These are phyloP conservation scores for Colossoma macropomum DNA, from an alignment of 2,113 vertebrate genomes.

Conservation along the genomic window DNA sequence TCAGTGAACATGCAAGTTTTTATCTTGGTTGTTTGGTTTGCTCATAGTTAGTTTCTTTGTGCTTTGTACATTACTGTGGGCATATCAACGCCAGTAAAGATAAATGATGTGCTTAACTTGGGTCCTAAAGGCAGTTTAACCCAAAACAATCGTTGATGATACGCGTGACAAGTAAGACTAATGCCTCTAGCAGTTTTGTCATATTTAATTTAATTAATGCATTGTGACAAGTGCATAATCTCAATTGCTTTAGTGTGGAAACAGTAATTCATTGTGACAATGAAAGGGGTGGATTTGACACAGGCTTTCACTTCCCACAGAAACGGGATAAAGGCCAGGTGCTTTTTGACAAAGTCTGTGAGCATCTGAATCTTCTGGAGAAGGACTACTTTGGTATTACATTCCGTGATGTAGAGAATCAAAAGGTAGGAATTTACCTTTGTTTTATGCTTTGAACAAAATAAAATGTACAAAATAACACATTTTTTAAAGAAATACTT, in stretches of 20 bases:
- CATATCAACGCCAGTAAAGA: neutral
- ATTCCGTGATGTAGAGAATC: conserved; percentile 86
- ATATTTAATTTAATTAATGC: neutral
- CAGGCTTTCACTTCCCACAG: conserved; percentile 66
- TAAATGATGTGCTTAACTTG: neutral
- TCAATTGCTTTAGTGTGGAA: neutral
- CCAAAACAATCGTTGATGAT: neutral
- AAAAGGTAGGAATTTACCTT: conserved; percentile 77
- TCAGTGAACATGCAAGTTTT: neutral
- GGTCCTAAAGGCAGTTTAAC: neutral
- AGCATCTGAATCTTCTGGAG: conserved; percentile 89
- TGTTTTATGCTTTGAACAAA: neutral
- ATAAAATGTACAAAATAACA: neutral
- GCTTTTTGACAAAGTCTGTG: conserved; percentile 87
- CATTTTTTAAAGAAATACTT: neutral
- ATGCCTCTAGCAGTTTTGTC: neutral
- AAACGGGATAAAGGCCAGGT: conserved; percentile 88
- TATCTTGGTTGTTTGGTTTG: neutral
- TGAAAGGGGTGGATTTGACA: neutral
- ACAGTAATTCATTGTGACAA: neutral
- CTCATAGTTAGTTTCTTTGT: neutral
- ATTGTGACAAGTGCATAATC: conserved; percentile 2
- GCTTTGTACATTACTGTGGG: neutral
- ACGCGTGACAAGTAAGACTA: neutral
- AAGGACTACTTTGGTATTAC: conserved; percentile 90